Base-by-base conservation (phyloP, 2,113 vertebrate species). In the Arothron firmamentum region DNA sequence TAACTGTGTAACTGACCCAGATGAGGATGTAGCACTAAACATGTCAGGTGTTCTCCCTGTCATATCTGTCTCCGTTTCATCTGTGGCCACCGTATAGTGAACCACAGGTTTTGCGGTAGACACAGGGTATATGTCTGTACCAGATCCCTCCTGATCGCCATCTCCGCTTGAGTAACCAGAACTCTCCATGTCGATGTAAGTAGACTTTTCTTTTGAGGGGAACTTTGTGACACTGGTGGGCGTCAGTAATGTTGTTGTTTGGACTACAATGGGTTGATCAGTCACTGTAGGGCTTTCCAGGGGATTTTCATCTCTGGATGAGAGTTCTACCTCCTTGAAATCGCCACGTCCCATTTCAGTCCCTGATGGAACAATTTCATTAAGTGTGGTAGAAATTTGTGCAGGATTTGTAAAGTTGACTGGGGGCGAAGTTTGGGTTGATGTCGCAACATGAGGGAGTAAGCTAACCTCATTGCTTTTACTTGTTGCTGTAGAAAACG, bases 31-130 rank as follows among this genome's bases (percentile, higher is more conserved):
- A 52, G 21, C n/a, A 58, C 46, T 55, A n/a, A 31, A 31, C 0
- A 18, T 59, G 25, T 65, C 53, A 41, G 48, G 63, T 42, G 54
- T 69, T 7, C 8, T 72, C 14, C 53, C 3, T 17, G 12, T 45
- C n/a, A 84, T 73, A 59, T 71, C 62, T 41, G 34, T 74, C 72
- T 90, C 86, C 48, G 75, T 68, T 47, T 89, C 85, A 62, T 88
- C 85, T 43, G 85, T 88, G 45, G 57, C 54, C 15, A 75, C 64
- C 54, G 18, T 25, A 61, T 67, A 78, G 52, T 72, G 61, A 25
- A 67, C 38, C 46, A 48, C 23, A 12, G 64, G 50, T 34, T 67
- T 79, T 66, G 62, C 62, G 17, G 50, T 67, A 46, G 74, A 31
- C 6, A 70, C 70, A 59, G 12, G 28, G 16, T 34, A 21, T 12